Evolutionary conservation across 2,888 invertebrate species (phyloP), one percentile per base, ranked within the genome.

Genomic region (Gisinianus flammeolus): DNA sequence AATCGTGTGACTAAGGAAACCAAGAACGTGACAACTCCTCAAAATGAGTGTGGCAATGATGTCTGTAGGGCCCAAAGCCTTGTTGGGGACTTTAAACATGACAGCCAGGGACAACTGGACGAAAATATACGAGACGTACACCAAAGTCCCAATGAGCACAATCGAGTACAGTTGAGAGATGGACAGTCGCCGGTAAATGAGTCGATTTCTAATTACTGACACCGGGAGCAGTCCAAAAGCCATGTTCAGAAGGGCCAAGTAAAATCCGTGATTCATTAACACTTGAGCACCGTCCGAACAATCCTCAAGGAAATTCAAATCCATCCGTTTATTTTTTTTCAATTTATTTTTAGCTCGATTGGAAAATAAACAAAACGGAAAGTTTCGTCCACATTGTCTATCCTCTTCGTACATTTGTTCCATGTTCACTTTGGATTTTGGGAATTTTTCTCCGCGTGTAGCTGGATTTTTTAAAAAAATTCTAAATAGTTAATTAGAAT

Each of bases 201-300:
- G 54, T 10, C 76, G 66, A 16, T 70, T 75, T 56, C 82, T 80
- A 52, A 64, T 74, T 33, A 83, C 56, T 0, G 80, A 80, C 6
- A 81, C 62, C 0, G 83, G 83, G 0, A 83, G n/a, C 4, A 83
- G 69, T n/a, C 82, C 82, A 58, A 81, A 78, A 3, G 78, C 31
- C 79, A 82, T 82, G 78, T 83, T 83, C 1, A 83, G 68, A 6
- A 82, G 74, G 30, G 81, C 79, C 16, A 83, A 68, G 28, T 24
- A 26, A 54, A 81, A 82, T 16, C 81, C 83, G 22, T 79, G 30
- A 2, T 24, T 10, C 81, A 81, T 82, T 0, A 83, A 66, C 2
- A 81, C 64, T 35, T 81, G 77, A 0, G 77, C 70, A 10, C 81
- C 76, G 62, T 68, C 69, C 0, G 58, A 8, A 64, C 44, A 44